Percentiles rank a stretch among this genome's conserved stretches.
Conservation (phyloP, 2,797 vertebrate species). For the Phyllotis vaccarum region DNA sequence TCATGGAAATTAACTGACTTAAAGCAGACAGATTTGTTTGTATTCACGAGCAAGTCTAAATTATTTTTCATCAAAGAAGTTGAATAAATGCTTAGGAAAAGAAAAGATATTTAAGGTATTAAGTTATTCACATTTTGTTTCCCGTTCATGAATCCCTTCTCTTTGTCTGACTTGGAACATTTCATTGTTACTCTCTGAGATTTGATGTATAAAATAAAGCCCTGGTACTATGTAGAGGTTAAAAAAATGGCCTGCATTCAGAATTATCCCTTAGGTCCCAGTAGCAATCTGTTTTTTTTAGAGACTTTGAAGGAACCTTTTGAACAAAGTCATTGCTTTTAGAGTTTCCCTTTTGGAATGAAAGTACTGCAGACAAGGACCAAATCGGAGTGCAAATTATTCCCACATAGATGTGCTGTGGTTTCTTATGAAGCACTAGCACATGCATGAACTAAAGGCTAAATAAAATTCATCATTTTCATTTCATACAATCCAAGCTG, state of each 20-base stretch:
- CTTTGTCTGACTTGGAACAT: background rate
- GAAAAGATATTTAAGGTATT: slow-evolving; percentile 3
- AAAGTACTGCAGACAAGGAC: background rate
- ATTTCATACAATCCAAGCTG: background rate
- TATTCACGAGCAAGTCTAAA: slow-evolving; percentile 4
- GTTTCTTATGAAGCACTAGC: background rate
- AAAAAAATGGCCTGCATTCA: slow-evolving; percentile 45
- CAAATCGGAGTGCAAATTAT: background rate
- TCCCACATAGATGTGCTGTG: background rate
- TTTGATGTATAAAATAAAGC: slow-evolving; percentile 44
- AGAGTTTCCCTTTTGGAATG: background rate
- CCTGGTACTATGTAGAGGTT: background rate
- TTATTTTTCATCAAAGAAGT: slow-evolving; percentile 46
- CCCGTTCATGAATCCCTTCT: slow-evolving; percentile 41
- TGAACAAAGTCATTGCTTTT: background rate
- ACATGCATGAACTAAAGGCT: background rate
- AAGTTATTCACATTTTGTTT: slow-evolving; percentile 34
- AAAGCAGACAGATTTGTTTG: background rate
- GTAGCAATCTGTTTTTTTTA: slow-evolving; percentile 24
- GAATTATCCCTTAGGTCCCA: background rate
- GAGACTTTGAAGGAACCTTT: slow-evolving; percentile 10
- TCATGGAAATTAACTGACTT: background rate
- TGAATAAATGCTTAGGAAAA: slow-evolving; percentile 26
- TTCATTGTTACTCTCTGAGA: background rate
- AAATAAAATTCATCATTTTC: background rate